Percentiles rank a stretch among this genome's conserved stretches.
Conservation (phyloP, 2,888 invertebrate species). For the Anaspis maculata region DNA sequence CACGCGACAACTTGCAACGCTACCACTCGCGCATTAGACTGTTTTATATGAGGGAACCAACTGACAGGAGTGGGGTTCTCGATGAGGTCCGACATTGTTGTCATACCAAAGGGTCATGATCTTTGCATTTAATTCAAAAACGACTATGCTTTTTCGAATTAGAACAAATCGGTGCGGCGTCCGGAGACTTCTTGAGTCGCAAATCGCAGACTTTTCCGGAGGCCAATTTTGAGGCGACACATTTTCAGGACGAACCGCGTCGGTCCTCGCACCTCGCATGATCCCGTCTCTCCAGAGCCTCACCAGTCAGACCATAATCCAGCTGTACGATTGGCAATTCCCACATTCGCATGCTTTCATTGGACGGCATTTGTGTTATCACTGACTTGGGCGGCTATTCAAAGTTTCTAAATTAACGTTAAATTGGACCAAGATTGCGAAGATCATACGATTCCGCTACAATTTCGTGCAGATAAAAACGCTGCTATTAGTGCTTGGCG, state of each 20-base stretch:
- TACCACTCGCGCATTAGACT: conserved; percentile 10
- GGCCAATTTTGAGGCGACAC: too few species aligned
- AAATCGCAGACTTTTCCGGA: too few species aligned
- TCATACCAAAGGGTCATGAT: conserved; percentile 12
- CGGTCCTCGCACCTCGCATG: too few species aligned
- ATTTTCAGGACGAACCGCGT: too few species aligned
- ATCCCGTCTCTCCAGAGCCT: too few species aligned
- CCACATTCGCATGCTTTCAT: conserved; percentile 9
- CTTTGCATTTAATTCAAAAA: conserved; percentile 12
- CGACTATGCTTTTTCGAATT: not conserved
- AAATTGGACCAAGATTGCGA: not conserved
- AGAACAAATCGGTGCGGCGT: too few species aligned
- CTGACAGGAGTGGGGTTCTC: conserved; percentile 15
- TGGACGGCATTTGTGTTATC: too few species aligned
- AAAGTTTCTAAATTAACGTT: not conserved
- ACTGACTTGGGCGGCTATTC: not conserved
- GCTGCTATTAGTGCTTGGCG: too few species aligned
- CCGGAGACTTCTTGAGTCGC: too few species aligned
- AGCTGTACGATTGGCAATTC: conserved; percentile 8
- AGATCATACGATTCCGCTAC: not conserved
- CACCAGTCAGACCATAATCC: conserved; percentile 15
- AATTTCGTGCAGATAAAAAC: too few species aligned
- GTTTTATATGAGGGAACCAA: conserved; percentile 14
- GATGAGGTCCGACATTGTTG: conserved; percentile 6
- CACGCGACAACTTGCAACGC: conserved; percentile 6